These are phyloP conservation scores for Plectropomus leopardus DNA, from an alignment of 2,113 vertebrate genomes.

Conservation along the genomic window DNA sequence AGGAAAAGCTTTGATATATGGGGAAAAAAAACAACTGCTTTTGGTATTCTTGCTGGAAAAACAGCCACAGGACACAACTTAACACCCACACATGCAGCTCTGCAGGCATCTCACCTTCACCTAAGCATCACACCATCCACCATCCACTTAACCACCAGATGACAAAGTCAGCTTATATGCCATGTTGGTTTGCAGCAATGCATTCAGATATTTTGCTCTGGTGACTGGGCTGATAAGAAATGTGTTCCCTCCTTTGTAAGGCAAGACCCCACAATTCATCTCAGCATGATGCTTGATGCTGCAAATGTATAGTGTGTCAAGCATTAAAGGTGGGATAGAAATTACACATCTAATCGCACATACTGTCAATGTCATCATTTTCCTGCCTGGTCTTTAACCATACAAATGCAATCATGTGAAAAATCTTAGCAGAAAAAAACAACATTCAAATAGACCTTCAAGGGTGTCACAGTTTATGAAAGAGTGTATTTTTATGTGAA, in stretches of 20 bases:
- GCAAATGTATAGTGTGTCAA: background rate
- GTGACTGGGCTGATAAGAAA: too few relatives aligned
- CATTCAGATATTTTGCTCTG: too few relatives aligned
- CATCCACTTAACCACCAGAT: too few relatives aligned
- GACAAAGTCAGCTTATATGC: too few relatives aligned
- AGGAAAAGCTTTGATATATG: too few relatives aligned
- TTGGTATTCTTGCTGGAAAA: too few relatives aligned
- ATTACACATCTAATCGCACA: background rate
- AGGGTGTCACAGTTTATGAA: background rate
- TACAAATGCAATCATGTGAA: background rate
- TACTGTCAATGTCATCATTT: background rate
- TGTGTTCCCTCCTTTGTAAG: background rate
- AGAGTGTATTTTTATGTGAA: background rate
- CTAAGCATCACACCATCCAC: too few relatives aligned
- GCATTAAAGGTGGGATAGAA: background rate
- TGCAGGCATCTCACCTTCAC: too few relatives aligned
- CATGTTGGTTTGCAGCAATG: too few relatives aligned
- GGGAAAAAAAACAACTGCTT: too few relatives aligned
- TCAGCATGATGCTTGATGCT: background rate
- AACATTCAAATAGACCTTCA: slow-evolving; percentile 11
- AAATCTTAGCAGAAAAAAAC: background rate
- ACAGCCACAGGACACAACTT: too few relatives aligned
- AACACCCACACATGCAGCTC: too few relatives aligned
- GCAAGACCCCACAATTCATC: background rate
- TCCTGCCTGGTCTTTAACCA: background rate